Evolutionary conservation across 23 tunicate species (phyloP).

Genomic region (Oikopleura vanhoeffeni): DNA sequence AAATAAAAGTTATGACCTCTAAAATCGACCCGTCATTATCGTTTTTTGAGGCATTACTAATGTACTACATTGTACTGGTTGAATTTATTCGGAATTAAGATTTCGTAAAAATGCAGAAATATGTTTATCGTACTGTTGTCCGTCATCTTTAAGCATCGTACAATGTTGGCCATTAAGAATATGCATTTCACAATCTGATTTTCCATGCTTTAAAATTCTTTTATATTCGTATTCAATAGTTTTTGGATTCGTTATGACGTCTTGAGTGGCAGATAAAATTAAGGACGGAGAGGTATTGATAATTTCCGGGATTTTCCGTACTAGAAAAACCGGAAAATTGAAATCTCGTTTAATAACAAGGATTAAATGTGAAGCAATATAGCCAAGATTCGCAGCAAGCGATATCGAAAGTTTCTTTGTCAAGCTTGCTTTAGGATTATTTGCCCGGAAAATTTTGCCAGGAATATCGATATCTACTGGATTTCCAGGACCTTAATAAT

Average conservation of each 20-base stretch:
- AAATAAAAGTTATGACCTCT: too few relatives aligned
- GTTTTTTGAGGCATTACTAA: too few relatives aligned
- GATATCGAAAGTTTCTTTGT: background rate
- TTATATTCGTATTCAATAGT: background rate
- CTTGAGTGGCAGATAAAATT: background rate
- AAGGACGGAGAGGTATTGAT: background rate
- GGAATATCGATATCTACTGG: background rate
- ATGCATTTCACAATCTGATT: background rate
- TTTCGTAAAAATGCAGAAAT: too few relatives aligned
- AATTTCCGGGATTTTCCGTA: background rate
- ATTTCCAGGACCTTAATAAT: background rate
- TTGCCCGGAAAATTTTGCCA: background rate
- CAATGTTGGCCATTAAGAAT: background rate
- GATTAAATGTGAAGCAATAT: background rate
- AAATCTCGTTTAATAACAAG: background rate
- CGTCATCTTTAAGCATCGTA: conserved; percentile 1
- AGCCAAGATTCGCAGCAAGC: background rate
- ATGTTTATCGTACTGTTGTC: background rate
- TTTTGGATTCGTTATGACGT: background rate
- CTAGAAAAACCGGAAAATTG: background rate
- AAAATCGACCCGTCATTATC: too few relatives aligned
- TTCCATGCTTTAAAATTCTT: background rate
- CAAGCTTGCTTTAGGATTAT: background rate
- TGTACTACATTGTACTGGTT: too few relatives aligned
- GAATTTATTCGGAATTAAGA: too few relatives aligned